Base-by-base conservation (phyloP, 1,140 invertebrate species). In the Pachypeltis micranthus region DNA sequence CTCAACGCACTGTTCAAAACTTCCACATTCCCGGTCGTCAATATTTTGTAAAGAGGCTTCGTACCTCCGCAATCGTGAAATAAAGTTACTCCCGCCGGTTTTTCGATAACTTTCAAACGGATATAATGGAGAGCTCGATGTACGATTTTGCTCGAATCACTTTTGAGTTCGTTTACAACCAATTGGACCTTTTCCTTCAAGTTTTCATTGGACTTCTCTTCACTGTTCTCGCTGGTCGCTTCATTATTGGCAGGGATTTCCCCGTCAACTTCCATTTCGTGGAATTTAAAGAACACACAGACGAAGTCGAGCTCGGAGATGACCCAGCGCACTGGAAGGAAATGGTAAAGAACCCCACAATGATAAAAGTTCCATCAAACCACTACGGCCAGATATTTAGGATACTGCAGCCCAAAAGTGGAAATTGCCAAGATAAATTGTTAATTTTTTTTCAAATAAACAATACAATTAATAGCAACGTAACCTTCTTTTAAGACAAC, bases 1-100 rank as follows among this genome's bases (percentile, higher is more conserved):
- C 69, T 70, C 29, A 70, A 31, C 39, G 63, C 62, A 12, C 69
- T 56, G 56, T 68, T 67, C 14, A 68, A 57, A 25, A 69, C 67
- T 57, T 69, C 68, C 29, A 65, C 66, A 60, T 69, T 70, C 10
- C 65, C 60, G 51, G 68, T 65, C 16, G 61, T 63, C 19, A 70
- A 39, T 2, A 66, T 59, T 60, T 67, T 67, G 1, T 67, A 62
- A 21, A 70, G 59, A 60, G 44, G 44, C 59, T 58, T 67, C 7
- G 68, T 64, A 27, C 64, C 64, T 27, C 63, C 65, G n/a, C 47
- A 62, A 21, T 70, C 63, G 51, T 29, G 12, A 14, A 68, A 23
- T 44, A 58, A 25, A 44, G 65, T 67, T 14, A 66, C 26, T 4
- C 63, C 67, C 31, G 65, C 63, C 28, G 12, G 14, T 14, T 61